Percentiles rank a stretch among this genome's conserved stretches.
These are phyloP conservation scores for Bolborhynchus lineola DNA, from an alignment of 2,113 vertebrate species.

Conservation along the genomic window DNA sequence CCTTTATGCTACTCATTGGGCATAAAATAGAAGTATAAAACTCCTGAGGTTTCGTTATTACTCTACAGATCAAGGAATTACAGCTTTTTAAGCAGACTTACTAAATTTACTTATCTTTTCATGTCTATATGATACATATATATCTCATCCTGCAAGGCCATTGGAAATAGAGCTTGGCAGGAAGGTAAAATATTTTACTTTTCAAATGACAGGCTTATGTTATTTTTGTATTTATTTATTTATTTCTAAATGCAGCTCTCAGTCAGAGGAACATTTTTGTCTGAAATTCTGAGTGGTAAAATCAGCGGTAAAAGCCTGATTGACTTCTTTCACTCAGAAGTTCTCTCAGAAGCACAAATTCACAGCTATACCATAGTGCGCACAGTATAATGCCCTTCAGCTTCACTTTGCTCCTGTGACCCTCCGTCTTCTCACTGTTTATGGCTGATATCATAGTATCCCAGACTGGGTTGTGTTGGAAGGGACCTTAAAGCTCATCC, in stretches of 20 bases:
- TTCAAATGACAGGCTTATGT: neutral
- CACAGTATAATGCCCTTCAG: neutral
- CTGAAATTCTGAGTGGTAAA: neutral
- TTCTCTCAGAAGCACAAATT: neutral
- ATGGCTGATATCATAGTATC: neutral
- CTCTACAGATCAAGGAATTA: neutral
- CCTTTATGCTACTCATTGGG: neutral
- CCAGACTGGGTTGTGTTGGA: neutral
- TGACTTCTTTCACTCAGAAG: neutral
- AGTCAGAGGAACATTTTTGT: neutral
- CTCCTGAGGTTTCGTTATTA: neutral
- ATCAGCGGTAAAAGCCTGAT: neutral
- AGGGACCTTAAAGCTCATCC: neutral
- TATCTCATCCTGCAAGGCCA: neutral
- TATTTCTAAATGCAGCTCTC: neutral
- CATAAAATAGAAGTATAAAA: constrained; percentile 8
- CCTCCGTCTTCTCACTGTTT: neutral
- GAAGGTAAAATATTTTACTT: constrained; percentile 15
- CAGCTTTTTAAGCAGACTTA: neutral
- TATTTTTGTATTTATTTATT: neutral
- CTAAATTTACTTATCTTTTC: constrained; percentile 3
- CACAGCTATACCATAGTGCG: rapidly evolving
- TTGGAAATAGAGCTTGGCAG: neutral
- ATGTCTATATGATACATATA: neutral
- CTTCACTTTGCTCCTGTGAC: neutral